phyloP scores from a whole-genome alignment of 2,888 invertebrate species.

The Callosobruchus maculatus region DNA sequence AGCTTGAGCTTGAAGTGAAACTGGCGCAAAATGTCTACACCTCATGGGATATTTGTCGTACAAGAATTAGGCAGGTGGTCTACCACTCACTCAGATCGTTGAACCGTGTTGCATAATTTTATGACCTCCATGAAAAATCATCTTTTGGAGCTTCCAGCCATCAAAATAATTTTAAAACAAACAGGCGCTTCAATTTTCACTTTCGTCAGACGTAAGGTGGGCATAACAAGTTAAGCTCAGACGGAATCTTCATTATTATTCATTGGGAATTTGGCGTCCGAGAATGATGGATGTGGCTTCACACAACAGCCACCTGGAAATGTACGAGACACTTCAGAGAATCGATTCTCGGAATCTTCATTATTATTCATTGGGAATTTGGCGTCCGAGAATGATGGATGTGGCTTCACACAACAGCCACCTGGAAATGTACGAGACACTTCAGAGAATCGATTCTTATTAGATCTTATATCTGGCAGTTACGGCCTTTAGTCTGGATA shows the following conservation, averaged over 20 bases:
- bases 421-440: neutral
- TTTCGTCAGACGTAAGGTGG: neutral
- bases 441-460: no score
- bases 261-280: neutral
- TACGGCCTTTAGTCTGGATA: no score
- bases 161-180: neutral
- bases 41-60: no score
- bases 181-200: neutral
- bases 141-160: neutral
- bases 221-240: neutral
- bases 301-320: neutral
- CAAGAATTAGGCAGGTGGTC: neutral
- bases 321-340: neutral
- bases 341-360: neutral
- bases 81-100: neutral
- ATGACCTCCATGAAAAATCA: neutral
- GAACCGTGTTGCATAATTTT: neutral
- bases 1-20: no score
- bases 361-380: neutral
- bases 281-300: neutral
- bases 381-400: neutral
- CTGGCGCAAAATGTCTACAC: no score
- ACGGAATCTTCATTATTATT: neutral
- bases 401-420: neutral
- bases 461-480: no score